Percentiles rank a stretch among this genome's conserved stretches.
These are phyloP conservation scores for Eurystomus glaucurus DNA, from an alignment of 2,797 vertebrate genomes.

Conservation along the genomic window DNA sequence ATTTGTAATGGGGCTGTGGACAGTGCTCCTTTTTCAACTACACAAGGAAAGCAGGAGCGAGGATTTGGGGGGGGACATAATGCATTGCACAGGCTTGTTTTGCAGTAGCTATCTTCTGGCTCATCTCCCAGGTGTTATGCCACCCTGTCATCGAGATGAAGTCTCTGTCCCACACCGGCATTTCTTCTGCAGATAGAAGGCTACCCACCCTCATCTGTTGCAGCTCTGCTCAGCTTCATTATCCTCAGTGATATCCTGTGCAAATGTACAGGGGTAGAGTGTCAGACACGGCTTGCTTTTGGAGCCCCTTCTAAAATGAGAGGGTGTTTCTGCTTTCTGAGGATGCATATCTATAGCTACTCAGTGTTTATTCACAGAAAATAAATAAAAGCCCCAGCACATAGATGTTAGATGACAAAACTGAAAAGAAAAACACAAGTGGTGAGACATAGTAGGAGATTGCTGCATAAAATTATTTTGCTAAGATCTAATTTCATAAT, in stretches of 20 bases:
- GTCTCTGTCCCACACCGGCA: not conserved
- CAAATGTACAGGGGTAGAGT: not conserved
- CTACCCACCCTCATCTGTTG: not conserved
- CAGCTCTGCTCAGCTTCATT: not conserved
- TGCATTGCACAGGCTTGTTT: not conserved
- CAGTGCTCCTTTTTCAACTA: not conserved
- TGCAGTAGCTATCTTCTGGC: not conserved
- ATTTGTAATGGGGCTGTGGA: not conserved
- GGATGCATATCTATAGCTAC: not conserved
- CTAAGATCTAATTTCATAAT: not conserved
- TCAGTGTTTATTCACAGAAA: not conserved
- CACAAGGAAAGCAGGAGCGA: not conserved
- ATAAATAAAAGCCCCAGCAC: not conserved
- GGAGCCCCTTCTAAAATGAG: not conserved
- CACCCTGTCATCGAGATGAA: not conserved
- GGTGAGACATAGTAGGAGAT: not conserved
- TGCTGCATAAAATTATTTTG: not conserved
- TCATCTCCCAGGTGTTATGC: not conserved
- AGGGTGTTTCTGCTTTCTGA: not conserved
- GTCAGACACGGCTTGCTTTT: not conserved
- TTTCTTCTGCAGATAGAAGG: not conserved
- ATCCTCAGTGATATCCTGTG: not conserved
- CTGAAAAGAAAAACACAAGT: not conserved
- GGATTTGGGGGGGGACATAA: not conserved
- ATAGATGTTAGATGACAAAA: not conserved